Base-by-base conservation (phyloP, 2,888 invertebrate genomes). In the Mythimna pallens region DNA sequence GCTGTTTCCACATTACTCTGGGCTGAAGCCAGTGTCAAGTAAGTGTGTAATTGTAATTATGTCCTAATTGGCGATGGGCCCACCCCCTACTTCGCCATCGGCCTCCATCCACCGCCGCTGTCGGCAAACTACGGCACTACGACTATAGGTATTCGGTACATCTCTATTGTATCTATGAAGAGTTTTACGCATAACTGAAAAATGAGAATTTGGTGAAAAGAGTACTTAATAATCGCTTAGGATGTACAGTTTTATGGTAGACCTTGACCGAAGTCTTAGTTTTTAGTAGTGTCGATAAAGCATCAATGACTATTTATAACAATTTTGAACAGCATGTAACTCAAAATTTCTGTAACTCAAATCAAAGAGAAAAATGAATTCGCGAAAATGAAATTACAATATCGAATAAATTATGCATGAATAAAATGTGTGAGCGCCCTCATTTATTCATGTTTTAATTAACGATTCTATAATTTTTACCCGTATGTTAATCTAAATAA, bases 381-480 rank as follows among this genome's bases (percentile, higher is more conserved):
- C 61, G 25, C 50, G 34, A 65, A 40, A 76, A 74, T 74, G 34
- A 57, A 66, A 76, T 76, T 61, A 65, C 54, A 54, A 61, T 61
- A 75, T 52, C 52, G 50, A 47, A 62, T 76, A 66, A 76, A 76
- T 76, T 43, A 76, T 76, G 59, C 76, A 55, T 55, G 66, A 76
- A 66, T 80, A 76, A 80, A 80, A 80, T 80, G 76, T 57, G 81
- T 80, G 66, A 80, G 61, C 59, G 76, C 43, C 65, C 55, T 66
- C 25, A 76, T 80, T 75, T 57, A 80, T 80, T 65, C 76, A 65
- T 65, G 76, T 14, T 61, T 65, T 40, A 65, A 75, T 76, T 65
- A 75, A 52, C 40, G 55, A 50, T 65, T 52, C 59, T 40, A 80
- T 80, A 61, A 30, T 73, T 75, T 74, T 76, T 65, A 80, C 30